phyloP scores from a whole-genome alignment of 2,113 vertebrate species.

The Hippocampus abdominalis region DNA sequence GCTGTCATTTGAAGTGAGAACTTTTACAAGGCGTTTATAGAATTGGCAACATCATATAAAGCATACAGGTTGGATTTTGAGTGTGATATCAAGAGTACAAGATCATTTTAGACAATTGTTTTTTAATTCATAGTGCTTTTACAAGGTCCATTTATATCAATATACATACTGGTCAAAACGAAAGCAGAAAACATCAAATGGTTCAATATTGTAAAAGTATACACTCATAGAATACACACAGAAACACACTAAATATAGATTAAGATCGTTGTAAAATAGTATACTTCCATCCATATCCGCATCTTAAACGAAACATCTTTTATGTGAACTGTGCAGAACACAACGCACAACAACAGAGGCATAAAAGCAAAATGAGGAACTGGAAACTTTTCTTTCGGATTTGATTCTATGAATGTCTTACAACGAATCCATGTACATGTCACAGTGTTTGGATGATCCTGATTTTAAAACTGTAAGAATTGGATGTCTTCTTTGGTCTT shows the following conservation, averaged over 20 bases:
- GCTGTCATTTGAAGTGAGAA: neutral
- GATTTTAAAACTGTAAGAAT: neutral
- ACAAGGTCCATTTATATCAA: neutral
- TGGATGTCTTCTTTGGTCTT: neutral
- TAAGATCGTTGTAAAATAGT: too few relatives aligned
- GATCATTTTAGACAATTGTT: neutral
- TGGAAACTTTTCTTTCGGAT: slow-evolving; percentile 74
- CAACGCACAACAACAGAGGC: slow-evolving; percentile 17
- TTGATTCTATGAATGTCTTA: slow-evolving; percentile 77
- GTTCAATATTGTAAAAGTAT: neutral
- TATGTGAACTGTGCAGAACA: slow-evolving; percentile 24
- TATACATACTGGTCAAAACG: neutral
- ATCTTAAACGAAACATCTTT: slow-evolving; percentile 7
- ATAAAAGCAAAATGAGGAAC: slow-evolving; percentile 72
- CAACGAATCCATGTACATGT: slow-evolving; percentile 53
- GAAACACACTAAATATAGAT: neutral
- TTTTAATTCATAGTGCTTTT: neutral
- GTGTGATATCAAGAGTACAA: neutral
- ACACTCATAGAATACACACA: neutral
- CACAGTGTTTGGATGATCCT: slow-evolving; percentile 40
- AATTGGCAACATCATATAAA: neutral
- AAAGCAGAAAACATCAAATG: neutral
- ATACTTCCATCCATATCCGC: neutral
- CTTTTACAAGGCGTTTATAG: neutral
- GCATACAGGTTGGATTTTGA: neutral